Base-by-base conservation (phyloP, 2,797 vertebrate genomes). In the Pipistrellus kuhlii region DNA sequence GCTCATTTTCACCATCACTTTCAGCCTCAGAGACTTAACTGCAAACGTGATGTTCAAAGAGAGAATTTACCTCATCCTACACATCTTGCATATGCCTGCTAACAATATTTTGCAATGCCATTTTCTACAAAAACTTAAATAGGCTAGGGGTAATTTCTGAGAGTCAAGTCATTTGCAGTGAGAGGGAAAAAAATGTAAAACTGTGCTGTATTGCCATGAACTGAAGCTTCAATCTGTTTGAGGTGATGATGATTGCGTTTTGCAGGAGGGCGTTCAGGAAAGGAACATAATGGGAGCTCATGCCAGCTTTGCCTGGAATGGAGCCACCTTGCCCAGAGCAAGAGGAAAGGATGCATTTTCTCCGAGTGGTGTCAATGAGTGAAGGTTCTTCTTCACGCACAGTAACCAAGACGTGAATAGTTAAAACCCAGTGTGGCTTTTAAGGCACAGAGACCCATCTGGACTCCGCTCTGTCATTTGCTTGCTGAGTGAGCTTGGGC, bases 51-150 rank as follows among this genome's bases (percentile, higher is more conserved):
- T 62, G 6, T 25, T 84, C 41, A 27, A 10, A 71, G 48, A 38
- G 13, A 91, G 27, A 48, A 18, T 41, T 92, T 88, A 21, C 15
- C 46, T 68, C 53, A 86, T 68, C 20, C 11, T 85, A 30, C 7
- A 44, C 73, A 27, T 77, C 53, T 84, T 92, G 10, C 20, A 57
- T 3, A 85, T 73, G 4, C 23, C 41, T 71, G 18, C 20, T 77
- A 75, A 80, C 23, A 86, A 12, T 59, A 91, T 91, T 93, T 96
- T 77, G 68, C 8, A 64, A 72, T 72, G n/a, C 5, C 6, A 62
- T 81, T 91, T 85, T 57, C 15, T 83, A 38, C 10, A 86, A 81
- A 88, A 44, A 53, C 48, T 41, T 71, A 86, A 77, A 41, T 69
- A 32, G 8, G 7, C 69, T 55, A 48, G 35, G 89, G 14, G 3